Evolutionary conservation across 1,140 invertebrate species (phyloP), one percentile per base, ranked within the genome.

Genomic region (Danaus plexippus): DNA sequence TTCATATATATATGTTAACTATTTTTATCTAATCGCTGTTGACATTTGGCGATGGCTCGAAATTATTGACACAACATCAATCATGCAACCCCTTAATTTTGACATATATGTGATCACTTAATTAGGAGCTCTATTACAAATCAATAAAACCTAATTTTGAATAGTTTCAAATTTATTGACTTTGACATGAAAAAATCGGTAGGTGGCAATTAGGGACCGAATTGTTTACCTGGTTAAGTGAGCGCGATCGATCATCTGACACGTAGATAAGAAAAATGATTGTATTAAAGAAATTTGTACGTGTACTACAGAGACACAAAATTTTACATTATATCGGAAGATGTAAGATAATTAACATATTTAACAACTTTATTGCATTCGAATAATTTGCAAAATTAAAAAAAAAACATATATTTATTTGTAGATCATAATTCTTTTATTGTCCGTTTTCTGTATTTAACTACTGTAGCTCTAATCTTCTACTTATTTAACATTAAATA

Each of bases 31-130:
- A 32, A 54, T 54, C 52, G 53, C 52, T 49, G 45, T 57, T 61
- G 54, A 57, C 52, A 54, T 61, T 61, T 58, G 51, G 55, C 54
- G 52, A 18, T 51, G 18, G 12, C 44, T 53, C 47, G 51, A 57
- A 57, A 65, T 59, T 68, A 66, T 66, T 70, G 72, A 70, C 63
- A 66, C 64, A 63, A 51, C 69, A 75, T 75, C 68, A 64, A 75
- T 75, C 73, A 75, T 54, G 43, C 49, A 55, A 59, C 55, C 54
- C 59, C 52, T 54, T 57, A 55, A 59, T 49, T 53, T 50, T 47
- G 45, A 47, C 45, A 32, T 11, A n/a, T 48, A 59, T 43, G 18
- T 42, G 47, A 40, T 10, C 48, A 54, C 43, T 22, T 50, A 12
- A 43, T 43, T 52, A 43, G 43, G 22, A 43, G 44, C 41, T 44